phyloP scores from a whole-genome alignment of 2,888 invertebrate species.

The Limnephilus rhombicus region DNA sequence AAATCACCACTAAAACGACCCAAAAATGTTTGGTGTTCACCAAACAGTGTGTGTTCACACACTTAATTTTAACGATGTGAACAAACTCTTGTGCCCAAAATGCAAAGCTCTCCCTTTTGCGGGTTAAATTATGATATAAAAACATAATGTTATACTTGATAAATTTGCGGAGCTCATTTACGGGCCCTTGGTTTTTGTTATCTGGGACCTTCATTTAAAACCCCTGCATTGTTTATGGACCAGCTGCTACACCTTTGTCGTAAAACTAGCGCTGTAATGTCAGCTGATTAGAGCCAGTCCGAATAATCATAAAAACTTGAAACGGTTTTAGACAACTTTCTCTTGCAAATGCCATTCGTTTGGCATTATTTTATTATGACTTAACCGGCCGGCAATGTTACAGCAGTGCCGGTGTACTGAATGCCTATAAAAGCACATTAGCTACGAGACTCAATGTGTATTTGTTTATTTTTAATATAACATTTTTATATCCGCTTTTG shows the following conservation, averaged over 20 bases:
- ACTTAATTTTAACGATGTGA: background rate
- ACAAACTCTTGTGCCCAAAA: background rate
- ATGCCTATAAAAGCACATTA: background rate
- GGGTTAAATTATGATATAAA: background rate
- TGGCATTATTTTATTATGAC: background rate
- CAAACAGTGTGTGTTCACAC: background rate
- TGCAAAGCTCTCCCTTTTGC: background rate
- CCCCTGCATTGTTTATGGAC: background rate
- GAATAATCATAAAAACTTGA: slow-evolving; percentile 35
- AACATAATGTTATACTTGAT: slow-evolving; percentile 1
- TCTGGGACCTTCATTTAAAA: background rate
- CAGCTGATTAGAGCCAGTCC: background rate
- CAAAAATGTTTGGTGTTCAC: background rate
- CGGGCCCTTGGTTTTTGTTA: background rate
- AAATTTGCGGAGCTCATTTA: background rate
- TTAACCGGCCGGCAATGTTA: background rate
- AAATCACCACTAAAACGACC: background rate
- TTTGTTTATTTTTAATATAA: background rate
- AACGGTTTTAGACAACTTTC: slow-evolving; percentile 24
- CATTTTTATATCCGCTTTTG: background rate
- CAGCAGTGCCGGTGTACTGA: background rate
- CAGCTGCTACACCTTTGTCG: background rate
- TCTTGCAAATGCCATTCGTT: slow-evolving; percentile 29
- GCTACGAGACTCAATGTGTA: background rate
- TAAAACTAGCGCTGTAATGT: background rate